Evolutionary conservation across 2,888 invertebrate genomes (phyloP).

Genomic region (Tolmerus cingulatus): DNA sequence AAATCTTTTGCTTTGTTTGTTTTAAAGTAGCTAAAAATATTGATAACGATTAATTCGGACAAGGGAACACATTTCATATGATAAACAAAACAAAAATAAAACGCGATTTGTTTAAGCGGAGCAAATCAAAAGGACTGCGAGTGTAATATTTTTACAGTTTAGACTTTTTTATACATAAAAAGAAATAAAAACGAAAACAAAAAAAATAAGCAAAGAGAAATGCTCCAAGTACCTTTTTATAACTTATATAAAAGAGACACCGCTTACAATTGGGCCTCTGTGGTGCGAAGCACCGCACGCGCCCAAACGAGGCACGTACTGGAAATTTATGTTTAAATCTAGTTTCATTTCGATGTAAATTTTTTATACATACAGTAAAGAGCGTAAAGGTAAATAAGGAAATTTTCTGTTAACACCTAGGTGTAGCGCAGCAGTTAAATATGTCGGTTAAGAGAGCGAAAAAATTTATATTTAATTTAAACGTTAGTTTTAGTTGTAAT

Average conservation of each 20-base stretch:
- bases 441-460: conserved; percentile 9
- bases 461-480: conserved; percentile 27
- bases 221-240: conserved; percentile 34
- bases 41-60: conserved; percentile 2
- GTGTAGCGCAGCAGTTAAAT: not conserved
- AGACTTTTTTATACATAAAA: conserved; percentile 1
- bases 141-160: conserved; percentile 21
- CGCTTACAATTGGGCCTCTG: not conserved
- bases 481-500: conserved; percentile 19
- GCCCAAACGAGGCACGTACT: not conserved
- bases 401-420: not conserved
- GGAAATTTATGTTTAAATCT: not conserved
- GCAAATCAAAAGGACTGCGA: conserved; percentile 28
- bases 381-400: not conserved
- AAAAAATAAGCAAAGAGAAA: not conserved
- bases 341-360: conserved; percentile 17
- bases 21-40: conserved; percentile 5
- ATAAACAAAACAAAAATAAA: not conserved
- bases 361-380: conserved; percentile 16
- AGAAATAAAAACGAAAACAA: not conserved
- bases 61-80: conserved; percentile 18
- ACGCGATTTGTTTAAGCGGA: not conserved
- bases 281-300: not conserved
- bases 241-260: conserved; percentile 6
- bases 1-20: not conserved